Conservation (phyloP, 2,797 vertebrate genomes). For the Labroides dimidiatus region DNA sequence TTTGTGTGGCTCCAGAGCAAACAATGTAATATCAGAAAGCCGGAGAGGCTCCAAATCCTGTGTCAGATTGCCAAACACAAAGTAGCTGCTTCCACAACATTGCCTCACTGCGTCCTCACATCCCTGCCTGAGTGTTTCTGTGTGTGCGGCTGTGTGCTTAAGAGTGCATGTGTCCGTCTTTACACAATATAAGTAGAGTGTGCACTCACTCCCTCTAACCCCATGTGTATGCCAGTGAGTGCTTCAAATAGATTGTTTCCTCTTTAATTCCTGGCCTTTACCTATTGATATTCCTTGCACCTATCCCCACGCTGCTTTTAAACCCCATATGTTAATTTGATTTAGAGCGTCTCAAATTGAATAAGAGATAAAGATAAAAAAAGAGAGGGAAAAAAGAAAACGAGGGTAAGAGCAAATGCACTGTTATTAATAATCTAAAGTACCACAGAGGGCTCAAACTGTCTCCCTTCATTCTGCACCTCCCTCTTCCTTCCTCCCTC, state of each 20-base stretch:
- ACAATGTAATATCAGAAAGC: constrained; percentile 85
- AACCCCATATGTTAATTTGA: constrained; percentile 82
- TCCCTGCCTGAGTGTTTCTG: constrained; percentile 18
- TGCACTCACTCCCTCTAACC: constrained; percentile 34
- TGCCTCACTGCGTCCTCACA: constrained; percentile 47
- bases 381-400: constrained; percentile 38
- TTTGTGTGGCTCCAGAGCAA: constrained; percentile 82
- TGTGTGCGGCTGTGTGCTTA: constrained; percentile 32
- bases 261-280: constrained; percentile 67
- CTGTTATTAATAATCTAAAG: constrained; percentile 76
- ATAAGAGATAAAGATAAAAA: constrained; percentile 60
- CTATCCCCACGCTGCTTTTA: constrained; percentile 74
- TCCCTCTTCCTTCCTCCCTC: constrained; percentile 41
- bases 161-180: constrained; percentile 38
- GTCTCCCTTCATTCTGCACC: constrained; percentile 36
- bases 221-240: constrained; percentile 44
- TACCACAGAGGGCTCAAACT: constrained; percentile 60
- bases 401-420: constrained; percentile 58
- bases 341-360: constrained; percentile 81
- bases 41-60: constrained; percentile 77
- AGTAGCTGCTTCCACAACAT: constrained; percentile 66
- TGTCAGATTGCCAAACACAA: constrained; percentile 81
- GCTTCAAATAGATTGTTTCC: constrained; percentile 67
- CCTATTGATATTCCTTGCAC: constrained; percentile 78
- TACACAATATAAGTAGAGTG: constrained; percentile 27